Evolutionary conservation across 64 coral and sea anemone genomes (phyloP).

Genomic region (Dendrophyllia cribrosa): DNA sequence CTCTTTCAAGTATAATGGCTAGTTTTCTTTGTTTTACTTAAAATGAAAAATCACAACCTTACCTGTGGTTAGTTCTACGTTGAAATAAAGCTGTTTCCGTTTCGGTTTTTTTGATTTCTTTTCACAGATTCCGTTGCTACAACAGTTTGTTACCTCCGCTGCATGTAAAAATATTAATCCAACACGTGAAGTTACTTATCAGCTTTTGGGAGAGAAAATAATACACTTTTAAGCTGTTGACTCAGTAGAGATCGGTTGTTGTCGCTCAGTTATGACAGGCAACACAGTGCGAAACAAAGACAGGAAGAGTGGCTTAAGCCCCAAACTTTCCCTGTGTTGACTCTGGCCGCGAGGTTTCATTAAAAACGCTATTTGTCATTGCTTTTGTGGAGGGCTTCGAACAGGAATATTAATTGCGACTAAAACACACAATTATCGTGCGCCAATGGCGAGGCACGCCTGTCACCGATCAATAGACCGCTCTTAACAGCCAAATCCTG

Average conservation of each 20-base stretch:
- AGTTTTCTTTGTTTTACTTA: neutral
- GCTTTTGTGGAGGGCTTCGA: conserved; percentile 29
- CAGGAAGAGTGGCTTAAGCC: neutral
- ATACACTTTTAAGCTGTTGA: conserved; percentile 27
- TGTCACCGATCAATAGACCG: conserved; percentile 22
- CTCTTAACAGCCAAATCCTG: conserved; percentile 45
- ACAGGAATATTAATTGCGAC: conserved; percentile 48
- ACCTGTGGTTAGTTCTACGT: neutral
- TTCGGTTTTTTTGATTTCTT: neutral
- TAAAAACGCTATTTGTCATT: conserved; percentile 24
- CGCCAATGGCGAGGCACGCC: conserved; percentile 8
- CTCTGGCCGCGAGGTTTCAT: conserved; percentile 32
- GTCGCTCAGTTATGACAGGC: conserved; percentile 30
- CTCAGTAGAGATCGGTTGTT: neutral
- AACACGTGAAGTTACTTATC: neutral
- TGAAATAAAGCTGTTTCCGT: neutral
- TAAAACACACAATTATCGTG: conserved; percentile 51
- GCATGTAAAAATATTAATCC: neutral
- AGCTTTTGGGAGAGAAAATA: conserved; percentile 35
- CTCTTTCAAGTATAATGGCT: neutral
- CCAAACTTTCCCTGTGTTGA: conserved; percentile 38
- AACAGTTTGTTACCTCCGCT: neutral
- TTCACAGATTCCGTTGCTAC: neutral
- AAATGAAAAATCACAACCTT: neutral
- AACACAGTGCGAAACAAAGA: conserved; percentile 16